Base-by-base conservation (phyloP, 2,797 vertebrate species). In the Hoplostethus mediterraneus region DNA sequence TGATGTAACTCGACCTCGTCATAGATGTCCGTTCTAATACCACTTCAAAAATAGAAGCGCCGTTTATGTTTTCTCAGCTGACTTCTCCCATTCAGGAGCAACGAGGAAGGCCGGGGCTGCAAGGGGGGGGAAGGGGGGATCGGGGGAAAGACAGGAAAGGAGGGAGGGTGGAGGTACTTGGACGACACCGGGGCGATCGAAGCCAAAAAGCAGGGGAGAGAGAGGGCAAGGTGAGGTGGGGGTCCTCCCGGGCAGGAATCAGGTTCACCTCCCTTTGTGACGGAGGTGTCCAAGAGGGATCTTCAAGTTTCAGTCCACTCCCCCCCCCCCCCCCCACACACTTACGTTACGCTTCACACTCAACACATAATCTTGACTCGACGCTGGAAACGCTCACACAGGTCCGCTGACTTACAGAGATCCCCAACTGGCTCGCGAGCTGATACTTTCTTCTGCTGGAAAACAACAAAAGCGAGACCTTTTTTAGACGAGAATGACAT, bases 271-370 rank as follows among this genome's bases (percentile, higher is more conserved):
- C 79, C 79, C 67, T 69, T 53, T 48, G 63, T 52, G 45, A 58
- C 64, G 0, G 44, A 85, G 79, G 74, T 16, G 49, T 84, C 71
- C 87, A 81, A 79, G 55, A 76, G 79, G 81, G 76, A 81, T 85
- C 77, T 71, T 86, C 83, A 58, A 13, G 71, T 89, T 89, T 84
- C 83, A 75, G 57, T 69, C 40, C 73, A 45, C 85, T 85, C 83
- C 81, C 73, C 7, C 59, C 62, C n/a, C n/a, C n/a, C n/a, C n/a
- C n/a, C n/a, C n/a, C n/a, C n/a, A n/a, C n/a, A n/a, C n/a, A n/a
- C n/a, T 68, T 69, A 79, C 73, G 60, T 77, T 47, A 16, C 52
- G 14, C 71, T 83, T 84, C 75, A 75, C 81, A 75, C 77, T 79
- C 73, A 30, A 30, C 70, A 64, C 61, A 68, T 81, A 76, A 83